Percentiles rank a stretch among this genome's conserved stretches.
phyloP scores from a whole-genome alignment of 2,113 vertebrate species.

The Ochotona princeps region DNA sequence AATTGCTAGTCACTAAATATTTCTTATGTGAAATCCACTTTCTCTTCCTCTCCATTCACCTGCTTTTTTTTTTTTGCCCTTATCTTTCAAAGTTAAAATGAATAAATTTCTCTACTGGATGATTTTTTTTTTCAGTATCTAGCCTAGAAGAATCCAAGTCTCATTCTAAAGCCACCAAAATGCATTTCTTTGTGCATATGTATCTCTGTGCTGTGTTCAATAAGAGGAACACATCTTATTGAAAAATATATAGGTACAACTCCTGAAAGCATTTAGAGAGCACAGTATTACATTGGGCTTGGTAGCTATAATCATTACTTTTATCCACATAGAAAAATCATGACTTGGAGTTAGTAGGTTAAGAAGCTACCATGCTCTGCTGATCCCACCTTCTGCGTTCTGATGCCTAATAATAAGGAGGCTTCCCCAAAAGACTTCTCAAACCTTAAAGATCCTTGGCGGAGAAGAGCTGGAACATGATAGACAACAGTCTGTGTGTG shows the following conservation, averaged over 20 bases:
- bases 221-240: too few relatives aligned
- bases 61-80: not conserved
- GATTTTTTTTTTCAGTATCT: not conserved
- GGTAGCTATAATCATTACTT: not conserved
- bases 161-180: slow-evolving; percentile 38
- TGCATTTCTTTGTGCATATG: not conserved
- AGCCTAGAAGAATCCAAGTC: not conserved
- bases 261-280: not conserved
- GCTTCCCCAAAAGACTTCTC: not conserved
- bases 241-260: not conserved
- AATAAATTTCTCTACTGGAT: not conserved
- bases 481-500: not conserved
- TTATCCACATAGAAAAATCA: not conserved
- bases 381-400: not conserved
- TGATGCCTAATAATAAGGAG: not conserved
- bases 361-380: not conserved
- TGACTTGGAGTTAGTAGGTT: not conserved
- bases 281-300: not conserved
- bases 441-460: not conserved
- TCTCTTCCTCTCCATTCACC: not conserved
- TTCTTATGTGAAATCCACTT: not conserved
- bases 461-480: not conserved
- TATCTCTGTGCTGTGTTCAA: not conserved
- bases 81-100: slow-evolving; percentile 1
- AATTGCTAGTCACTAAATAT: not conserved